These are phyloP conservation scores for Propsilocerus akamusi DNA, from an alignment of 1,140 invertebrate genomes.

Conservation along the genomic window DNA sequence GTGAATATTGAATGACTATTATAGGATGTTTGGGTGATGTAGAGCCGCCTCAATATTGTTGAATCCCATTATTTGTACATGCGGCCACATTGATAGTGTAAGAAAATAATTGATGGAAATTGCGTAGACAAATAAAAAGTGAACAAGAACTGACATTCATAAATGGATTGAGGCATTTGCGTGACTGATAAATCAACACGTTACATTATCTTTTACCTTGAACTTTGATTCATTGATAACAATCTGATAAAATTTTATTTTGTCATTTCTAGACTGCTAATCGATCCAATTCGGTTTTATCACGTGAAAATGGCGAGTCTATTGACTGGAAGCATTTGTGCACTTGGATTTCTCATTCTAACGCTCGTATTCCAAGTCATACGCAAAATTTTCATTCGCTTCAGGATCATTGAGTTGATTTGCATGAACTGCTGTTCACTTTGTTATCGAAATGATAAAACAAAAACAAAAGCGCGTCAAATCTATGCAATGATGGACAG, in stretches of 20 bases:
- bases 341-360: constrained; percentile 55
- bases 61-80: too few species aligned
- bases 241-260: constrained; percentile 2
- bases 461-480: constrained; percentile 57
- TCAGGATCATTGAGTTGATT: constrained; percentile 13
- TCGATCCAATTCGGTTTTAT: constrained; percentile 63
- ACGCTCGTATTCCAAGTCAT: constrained; percentile 61
- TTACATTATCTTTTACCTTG: too few species aligned
- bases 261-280: constrained; percentile 33
- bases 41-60: too few species aligned
- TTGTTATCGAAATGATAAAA: constrained; percentile 40
- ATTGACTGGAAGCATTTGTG: constrained; percentile 56
- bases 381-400: constrained; percentile 33
- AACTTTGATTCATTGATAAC: too few species aligned
- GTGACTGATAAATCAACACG: too few species aligned
- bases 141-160: too few species aligned
- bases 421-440: constrained; percentile 39
- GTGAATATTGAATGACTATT: too few species aligned
- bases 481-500: constrained; percentile 73
- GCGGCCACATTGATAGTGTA: too few species aligned
- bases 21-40: too few species aligned
- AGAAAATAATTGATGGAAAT: too few species aligned
- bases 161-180: too few species aligned
- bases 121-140: too few species aligned
- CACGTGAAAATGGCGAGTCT: constrained; percentile 70